Evolutionary conservation across 2,113 vertebrate species (phyloP).

Genomic region (Regulus satrapa): DNA sequence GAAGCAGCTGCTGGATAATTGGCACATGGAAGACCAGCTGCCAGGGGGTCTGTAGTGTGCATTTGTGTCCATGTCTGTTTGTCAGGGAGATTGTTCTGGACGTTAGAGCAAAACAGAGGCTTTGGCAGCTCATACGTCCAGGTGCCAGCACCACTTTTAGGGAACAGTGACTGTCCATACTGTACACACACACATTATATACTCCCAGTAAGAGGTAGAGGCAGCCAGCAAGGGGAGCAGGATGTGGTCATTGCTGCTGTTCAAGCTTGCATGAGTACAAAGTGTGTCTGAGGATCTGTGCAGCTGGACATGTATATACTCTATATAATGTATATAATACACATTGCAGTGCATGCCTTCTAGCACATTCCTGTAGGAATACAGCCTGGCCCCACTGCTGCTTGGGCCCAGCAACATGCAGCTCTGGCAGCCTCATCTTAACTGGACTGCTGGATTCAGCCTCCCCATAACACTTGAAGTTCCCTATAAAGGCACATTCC

Average conservation of each 20-base stretch:
- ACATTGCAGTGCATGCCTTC: neutral
- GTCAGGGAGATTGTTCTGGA: neutral
- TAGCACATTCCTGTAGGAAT: neutral
- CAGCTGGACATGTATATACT: neutral
- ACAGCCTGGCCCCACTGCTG: neutral
- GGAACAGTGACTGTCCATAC: neutral
- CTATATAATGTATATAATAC: neutral
- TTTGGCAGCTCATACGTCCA: neutral
- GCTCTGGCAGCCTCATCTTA: neutral
- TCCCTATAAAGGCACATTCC: neutral
- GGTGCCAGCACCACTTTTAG: neutral
- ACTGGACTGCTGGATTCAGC: neutral
- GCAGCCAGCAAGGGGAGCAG: accelerated
- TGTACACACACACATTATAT: neutral
- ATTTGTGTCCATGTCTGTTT: neutral
- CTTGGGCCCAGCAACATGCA: neutral
- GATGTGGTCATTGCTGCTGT: neutral
- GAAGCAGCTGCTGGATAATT: neutral
- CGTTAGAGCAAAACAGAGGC: neutral
- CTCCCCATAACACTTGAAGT: neutral
- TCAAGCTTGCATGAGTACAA: neutral
- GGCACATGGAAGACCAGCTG: neutral
- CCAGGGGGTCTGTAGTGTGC: neutral
- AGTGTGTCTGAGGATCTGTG: neutral
- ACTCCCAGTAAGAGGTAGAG: neutral